Evolutionary conservation across 2,113 vertebrate genomes (phyloP), one percentile per base, ranked within the genome.

Genomic region (Aphelocoma coerulescens): DNA sequence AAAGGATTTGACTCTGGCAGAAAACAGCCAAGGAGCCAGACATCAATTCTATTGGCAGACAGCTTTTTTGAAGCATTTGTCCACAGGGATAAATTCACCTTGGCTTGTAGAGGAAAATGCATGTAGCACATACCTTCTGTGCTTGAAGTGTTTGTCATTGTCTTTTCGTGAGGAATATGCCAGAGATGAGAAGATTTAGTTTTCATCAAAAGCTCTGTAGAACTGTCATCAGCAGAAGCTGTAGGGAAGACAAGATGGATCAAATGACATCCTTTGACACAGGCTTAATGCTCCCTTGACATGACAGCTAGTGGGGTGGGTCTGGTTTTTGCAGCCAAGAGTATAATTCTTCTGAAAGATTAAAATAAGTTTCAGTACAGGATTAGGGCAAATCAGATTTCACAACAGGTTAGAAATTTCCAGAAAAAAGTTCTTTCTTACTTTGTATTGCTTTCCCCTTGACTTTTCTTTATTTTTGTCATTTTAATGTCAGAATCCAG

Each of bases 291-390:
- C 43, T 93, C 18, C 49, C 27, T 46, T 89, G 59, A 87, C 58
- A n/a, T 88, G 90, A 88, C 76, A 91, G 77, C 63, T 79, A 3
- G 6, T 61, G 54, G 73, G 61, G 67, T 74, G 55, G 49, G 8
- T 81, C 77, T 78, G 74, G 33, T 86, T 94, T 94, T 94, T 94
- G 51, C 79, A 94, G 65, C 55, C 85, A 74, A 48, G 57, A 55
- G 12, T 83, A n/a, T 89, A 59, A 87, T 85, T 77, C 46, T 61
- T 76, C 10, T 78, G 77, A 89, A 96, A 74, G 88, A 92, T 83
- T 92, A 67, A 91, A 82, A 85, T 54, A 86, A 30, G 20, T 52
- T 92, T 90, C 57, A 54, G 2, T 78, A 57, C 12, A 80, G 39
- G 44, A 91, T 78, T n/a, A 55, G 24, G 52, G 27, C 11, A 94